Conservation (phyloP, 2,797 vertebrate species). For the Bradypus variegatus region DNA sequence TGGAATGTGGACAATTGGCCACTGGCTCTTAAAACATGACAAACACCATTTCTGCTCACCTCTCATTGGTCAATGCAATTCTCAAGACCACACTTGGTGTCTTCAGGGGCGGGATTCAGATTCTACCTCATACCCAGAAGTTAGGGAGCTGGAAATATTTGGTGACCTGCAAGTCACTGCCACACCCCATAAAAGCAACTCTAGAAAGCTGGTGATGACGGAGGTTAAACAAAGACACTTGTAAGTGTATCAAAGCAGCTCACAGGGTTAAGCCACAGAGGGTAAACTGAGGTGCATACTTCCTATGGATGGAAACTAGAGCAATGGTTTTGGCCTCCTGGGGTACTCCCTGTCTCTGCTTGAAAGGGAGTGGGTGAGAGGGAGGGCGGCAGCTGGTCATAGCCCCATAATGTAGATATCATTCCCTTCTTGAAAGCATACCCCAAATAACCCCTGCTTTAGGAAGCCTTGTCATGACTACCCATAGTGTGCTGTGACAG, state of each 20-base stretch:
- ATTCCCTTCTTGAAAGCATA: no score
- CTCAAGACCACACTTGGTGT: neutral
- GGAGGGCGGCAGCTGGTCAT: neutral
- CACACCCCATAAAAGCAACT: neutral
- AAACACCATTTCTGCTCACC: accelerated
- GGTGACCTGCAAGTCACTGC: neutral
- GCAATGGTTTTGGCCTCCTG: neutral
- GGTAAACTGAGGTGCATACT: neutral
- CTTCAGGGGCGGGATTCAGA: neutral
- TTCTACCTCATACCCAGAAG: neutral
- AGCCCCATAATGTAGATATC: accelerated
- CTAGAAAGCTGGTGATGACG: neutral
- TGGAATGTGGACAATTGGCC: neutral
- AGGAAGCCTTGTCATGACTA: neutral
- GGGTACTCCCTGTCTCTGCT: accelerated
- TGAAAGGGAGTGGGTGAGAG: no score
- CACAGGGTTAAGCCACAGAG: no score
- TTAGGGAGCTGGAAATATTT: no score
- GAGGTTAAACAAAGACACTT: accelerated
- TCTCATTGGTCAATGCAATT: neutral
- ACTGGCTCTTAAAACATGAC: neutral
- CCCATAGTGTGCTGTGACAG: accelerated
- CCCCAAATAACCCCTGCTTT: accelerated
- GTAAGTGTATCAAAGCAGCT: accelerated
- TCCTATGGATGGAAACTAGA: neutral